phyloP scores from a whole-genome alignment of 1,140 invertebrate species.

The Asobara japonica region DNA sequence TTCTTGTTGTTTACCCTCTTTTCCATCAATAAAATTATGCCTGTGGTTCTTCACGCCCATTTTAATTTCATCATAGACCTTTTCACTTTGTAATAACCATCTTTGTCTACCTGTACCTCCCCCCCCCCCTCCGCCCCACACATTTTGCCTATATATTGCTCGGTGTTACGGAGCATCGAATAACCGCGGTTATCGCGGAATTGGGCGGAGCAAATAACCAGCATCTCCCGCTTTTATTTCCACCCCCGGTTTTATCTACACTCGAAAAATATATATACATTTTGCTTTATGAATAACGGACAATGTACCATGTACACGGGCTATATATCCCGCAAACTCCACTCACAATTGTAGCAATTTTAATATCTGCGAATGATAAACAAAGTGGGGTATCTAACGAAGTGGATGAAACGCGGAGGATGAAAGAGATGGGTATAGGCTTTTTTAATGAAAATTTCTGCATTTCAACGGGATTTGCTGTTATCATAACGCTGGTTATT shows the following conservation, averaged over 20 bases:
- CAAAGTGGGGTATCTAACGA: slow-evolving; percentile 56
- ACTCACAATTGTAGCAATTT: slow-evolving; percentile 36
- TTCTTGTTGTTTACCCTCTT: background rate
- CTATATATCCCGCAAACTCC: background rate
- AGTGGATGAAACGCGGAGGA: slow-evolving; percentile 47
- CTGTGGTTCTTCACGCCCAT: slow-evolving; percentile 23
- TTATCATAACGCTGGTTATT: background rate
- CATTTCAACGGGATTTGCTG: background rate
- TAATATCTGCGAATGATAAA: slow-evolving; percentile 58
- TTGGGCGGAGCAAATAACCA: slow-evolving; percentile 33
- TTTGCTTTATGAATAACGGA: slow-evolving; percentile 5
- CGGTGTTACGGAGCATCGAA: slow-evolving; percentile 21
- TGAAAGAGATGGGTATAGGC: slow-evolving; percentile 12
- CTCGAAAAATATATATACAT: slow-evolving; percentile 22
- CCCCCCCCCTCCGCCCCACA: background rate
- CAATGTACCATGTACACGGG: background rate
- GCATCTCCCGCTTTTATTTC: slow-evolving; percentile 15
- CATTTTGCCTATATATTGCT: slow-evolving; percentile 5
- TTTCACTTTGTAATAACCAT: slow-evolving; percentile 25
- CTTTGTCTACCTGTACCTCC: slow-evolving; percentile 25
- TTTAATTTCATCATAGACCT: slow-evolving; percentile 31
- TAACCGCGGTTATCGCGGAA: slow-evolving; percentile 34
- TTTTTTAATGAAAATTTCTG: slow-evolving; percentile 51
- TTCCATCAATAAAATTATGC: slow-evolving; percentile 17
- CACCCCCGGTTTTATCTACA: no score